phyloP scores from a whole-genome alignment of 2,113 vertebrate genomes.

The Suncus etruscus region DNA sequence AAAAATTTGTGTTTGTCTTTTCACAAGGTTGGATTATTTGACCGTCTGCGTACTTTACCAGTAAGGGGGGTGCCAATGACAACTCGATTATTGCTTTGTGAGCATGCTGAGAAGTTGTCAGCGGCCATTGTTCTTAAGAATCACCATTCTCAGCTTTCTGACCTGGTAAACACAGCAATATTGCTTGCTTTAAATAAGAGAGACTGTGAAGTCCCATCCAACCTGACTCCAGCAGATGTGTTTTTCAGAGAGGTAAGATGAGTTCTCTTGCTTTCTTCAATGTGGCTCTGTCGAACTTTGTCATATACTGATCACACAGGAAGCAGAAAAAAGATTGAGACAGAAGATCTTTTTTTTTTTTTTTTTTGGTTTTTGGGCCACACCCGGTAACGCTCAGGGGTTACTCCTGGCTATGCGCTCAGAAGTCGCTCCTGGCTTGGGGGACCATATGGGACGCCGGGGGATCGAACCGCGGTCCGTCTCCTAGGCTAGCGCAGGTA shows the following conservation, averaged over 20 bases:
- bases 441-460: no score
- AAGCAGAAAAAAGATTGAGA: neutral
- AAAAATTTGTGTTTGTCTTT: neutral
- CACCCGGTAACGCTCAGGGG: no score
- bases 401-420: no score
- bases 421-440: no score
- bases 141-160: slow-evolving; percentile 91
- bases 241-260: slow-evolving; percentile 96
- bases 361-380: no score
- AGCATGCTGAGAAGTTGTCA: slow-evolving; percentile 95
- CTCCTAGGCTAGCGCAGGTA: no score
- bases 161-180: slow-evolving; percentile 93
- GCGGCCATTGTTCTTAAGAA: slow-evolving; percentile 95
- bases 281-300: rapidly evolving
- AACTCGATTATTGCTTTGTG: slow-evolving; percentile 93
- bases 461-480: no score
- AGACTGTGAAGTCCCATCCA: slow-evolving; percentile 86
- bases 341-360: no score
- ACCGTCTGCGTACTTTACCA: slow-evolving; percentile 87
- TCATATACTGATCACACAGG: neutral
- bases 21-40: slow-evolving; percentile 92
- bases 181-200: slow-evolving; percentile 88
- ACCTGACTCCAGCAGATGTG: slow-evolving; percentile 94
- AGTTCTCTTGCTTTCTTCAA: neutral
- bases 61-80: slow-evolving; percentile 90